A percentile compares a stretch with the other conserved stretches of the same genome.
phyloP scores from a whole-genome alignment of 2,888 invertebrate genomes.

The Erebia aethiops region DNA sequence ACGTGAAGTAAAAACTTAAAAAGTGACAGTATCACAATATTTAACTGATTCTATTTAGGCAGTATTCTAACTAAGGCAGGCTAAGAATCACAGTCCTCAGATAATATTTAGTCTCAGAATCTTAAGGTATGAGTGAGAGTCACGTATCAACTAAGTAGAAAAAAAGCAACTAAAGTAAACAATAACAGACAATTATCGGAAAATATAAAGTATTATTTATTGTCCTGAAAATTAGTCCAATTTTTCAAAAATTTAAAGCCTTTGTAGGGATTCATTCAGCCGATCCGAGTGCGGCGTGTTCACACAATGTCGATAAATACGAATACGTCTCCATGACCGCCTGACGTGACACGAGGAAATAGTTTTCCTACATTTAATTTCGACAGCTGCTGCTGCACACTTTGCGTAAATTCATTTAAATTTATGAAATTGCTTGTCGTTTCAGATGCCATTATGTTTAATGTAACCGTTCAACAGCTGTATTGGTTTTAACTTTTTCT shows the following conservation, averaged over 20 bases:
- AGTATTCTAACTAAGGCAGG: too few species aligned
- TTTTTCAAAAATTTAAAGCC: not conserved
- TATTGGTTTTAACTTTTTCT: conserved; percentile 2
- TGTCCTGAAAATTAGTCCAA: not conserved
- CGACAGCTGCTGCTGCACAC: conserved; percentile 47
- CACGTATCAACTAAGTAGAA: too few species aligned
- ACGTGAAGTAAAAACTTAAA: too few species aligned
- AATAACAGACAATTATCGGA: too few species aligned
- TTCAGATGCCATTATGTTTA: conserved; percentile 16
- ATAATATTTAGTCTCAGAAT: too few species aligned
- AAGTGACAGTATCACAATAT: too few species aligned
- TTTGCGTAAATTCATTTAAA: conserved; percentile 25
- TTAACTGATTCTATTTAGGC: too few species aligned
- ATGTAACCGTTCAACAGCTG: conserved; percentile 9
- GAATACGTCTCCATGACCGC: conserved; percentile 12
- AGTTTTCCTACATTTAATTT: conserved; percentile 73
- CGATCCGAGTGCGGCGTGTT: not conserved
- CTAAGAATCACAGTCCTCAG: too few species aligned
- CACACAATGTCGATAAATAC: conserved; percentile 28
- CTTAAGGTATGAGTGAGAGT: too few species aligned
- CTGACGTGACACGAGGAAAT: conserved; percentile 65
- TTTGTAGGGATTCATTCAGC: not conserved
- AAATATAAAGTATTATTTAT: too few species aligned
- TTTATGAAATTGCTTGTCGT: conserved; percentile 6
- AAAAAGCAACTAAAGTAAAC: too few species aligned